These are phyloP conservation scores for Meiosimyza decipiens DNA, from an alignment of 2,888 invertebrate species.

Conservation along the genomic window DNA sequence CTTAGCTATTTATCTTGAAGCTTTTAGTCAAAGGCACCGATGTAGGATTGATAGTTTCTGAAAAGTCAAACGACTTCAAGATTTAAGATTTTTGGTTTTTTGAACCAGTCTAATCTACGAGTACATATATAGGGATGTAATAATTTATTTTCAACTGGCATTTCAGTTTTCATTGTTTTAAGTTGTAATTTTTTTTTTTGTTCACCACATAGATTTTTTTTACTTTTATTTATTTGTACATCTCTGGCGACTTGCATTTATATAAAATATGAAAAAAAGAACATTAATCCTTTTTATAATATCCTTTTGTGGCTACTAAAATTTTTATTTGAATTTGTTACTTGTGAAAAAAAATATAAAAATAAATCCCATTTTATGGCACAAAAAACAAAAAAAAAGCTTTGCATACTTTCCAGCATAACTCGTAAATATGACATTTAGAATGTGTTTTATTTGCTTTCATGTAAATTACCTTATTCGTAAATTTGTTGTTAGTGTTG, in stretches of 20 bases:
- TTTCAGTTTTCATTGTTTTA: too few relatives aligned
- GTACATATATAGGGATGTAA: too few relatives aligned
- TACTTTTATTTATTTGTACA: not conserved
- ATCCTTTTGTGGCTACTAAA: conserved; percentile 7
- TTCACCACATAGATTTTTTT: not conserved
- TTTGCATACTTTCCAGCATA: conserved; percentile 22
- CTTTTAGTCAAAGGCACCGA: too few relatives aligned
- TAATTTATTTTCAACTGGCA: too few relatives aligned
- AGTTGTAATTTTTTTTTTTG: not conserved
- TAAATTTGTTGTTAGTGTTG: conserved; percentile 44
- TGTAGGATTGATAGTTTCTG: too few relatives aligned
- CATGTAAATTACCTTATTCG: conserved; percentile 36
- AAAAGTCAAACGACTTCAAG: too few relatives aligned
- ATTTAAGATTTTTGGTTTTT: too few relatives aligned
- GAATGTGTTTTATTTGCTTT: conserved; percentile 22
- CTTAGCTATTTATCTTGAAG: too few relatives aligned
- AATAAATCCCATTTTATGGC: not conserved
- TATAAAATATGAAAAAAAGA: not conserved
- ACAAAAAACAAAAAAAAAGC: not conserved
- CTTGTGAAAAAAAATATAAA: too few relatives aligned
- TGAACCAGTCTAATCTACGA: too few relatives aligned
- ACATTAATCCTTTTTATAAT: conserved; percentile 14
- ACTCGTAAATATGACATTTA: conserved; percentile 29
- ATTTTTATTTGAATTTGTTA: not conserved
- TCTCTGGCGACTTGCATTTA: not conserved